phyloP scores from a whole-genome alignment of 2,888 invertebrate genomes.

The Stenodera caucasica region DNA sequence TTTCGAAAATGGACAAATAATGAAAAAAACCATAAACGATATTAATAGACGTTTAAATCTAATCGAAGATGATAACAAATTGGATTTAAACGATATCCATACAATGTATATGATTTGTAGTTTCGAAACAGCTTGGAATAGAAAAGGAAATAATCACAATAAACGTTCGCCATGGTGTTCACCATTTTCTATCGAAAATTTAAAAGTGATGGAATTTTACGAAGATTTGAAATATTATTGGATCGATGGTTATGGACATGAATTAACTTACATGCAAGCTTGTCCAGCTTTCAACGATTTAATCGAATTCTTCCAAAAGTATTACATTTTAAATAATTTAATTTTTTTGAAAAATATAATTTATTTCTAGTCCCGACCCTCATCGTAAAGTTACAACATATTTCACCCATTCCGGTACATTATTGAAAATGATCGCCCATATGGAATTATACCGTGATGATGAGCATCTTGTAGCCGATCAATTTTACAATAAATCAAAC shows the following conservation, averaged over 20 bases:
- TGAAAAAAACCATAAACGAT: constrained; percentile 61
- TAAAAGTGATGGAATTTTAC: constrained; percentile 70
- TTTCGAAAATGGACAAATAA: constrained; percentile 42
- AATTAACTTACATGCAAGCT: constrained; percentile 73
- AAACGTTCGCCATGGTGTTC: constrained; percentile 76
- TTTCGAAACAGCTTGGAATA: constrained; percentile 82
- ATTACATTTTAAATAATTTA: constrained; percentile 36
- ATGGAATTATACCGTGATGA: constrained; percentile 73
- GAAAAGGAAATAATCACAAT: constrained; percentile 43
- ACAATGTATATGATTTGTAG: constrained; percentile 75
- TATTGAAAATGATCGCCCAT: constrained; percentile 74
- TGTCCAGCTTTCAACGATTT: constrained; percentile 74
- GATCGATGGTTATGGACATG: constrained; percentile 78
- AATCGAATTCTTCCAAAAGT: constrained; percentile 68
- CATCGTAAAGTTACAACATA: constrained; percentile 61
- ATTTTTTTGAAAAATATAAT: neutral
- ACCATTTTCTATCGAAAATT: constrained; percentile 65
- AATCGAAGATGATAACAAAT: constrained; percentile 44
- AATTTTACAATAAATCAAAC: constrained; percentile 49
- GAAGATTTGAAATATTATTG: constrained; percentile 81
- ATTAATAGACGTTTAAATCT: constrained; percentile 67
- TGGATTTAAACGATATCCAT: constrained; percentile 59
- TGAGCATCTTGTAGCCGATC: constrained; percentile 61
- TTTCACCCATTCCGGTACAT: constrained; percentile 82
- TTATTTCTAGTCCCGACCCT: constrained; percentile 39